Percentiles rank a stretch among this genome's conserved stretches.
Evolutionary conservation across 2,113 vertebrate genomes (phyloP).

Genomic region (Phrynosoma blainvillii): DNA sequence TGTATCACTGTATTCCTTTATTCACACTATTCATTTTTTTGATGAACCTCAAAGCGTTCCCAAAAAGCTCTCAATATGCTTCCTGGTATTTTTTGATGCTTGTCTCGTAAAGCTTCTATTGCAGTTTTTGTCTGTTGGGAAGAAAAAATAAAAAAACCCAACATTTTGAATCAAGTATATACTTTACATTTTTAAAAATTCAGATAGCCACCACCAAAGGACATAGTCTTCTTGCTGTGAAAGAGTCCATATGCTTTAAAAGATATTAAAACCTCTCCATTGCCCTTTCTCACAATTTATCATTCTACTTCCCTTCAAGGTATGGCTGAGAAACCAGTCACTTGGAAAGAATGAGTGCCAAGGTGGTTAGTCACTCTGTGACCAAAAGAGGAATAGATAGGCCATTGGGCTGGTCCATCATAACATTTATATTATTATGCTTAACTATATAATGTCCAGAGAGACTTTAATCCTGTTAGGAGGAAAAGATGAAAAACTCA

Average conservation of each 20-base stretch:
- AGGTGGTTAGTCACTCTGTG: too few relatives aligned
- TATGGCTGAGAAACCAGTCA: too few relatives aligned
- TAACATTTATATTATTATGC: too few relatives aligned
- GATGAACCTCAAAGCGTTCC: conserved; percentile 73
- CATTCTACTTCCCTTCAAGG: too few relatives aligned
- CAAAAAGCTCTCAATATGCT: conserved; percentile 83
- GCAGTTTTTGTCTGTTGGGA: conserved; percentile 79
- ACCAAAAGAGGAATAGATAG: too few relatives aligned
- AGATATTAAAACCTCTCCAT: neutral
- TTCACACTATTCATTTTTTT: neutral
- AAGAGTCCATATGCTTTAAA: too few relatives aligned
- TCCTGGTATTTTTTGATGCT: conserved; percentile 84
- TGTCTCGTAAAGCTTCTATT: conserved; percentile 83
- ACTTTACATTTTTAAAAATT: neutral
- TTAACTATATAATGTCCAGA: too few relatives aligned
- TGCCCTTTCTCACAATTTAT: neutral
- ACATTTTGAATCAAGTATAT: neutral
- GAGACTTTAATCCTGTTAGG: too few relatives aligned
- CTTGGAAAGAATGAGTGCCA: too few relatives aligned
- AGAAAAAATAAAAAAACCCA: conserved; percentile 22
- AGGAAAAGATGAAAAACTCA: too few relatives aligned
- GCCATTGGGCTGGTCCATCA: too few relatives aligned
- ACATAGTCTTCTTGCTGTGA: neutral
- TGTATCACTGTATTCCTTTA: neutral
- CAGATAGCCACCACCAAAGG: neutral